Base-by-base conservation (phyloP, 2,113 vertebrate species). In the Pollimyrus isidori region DNA sequence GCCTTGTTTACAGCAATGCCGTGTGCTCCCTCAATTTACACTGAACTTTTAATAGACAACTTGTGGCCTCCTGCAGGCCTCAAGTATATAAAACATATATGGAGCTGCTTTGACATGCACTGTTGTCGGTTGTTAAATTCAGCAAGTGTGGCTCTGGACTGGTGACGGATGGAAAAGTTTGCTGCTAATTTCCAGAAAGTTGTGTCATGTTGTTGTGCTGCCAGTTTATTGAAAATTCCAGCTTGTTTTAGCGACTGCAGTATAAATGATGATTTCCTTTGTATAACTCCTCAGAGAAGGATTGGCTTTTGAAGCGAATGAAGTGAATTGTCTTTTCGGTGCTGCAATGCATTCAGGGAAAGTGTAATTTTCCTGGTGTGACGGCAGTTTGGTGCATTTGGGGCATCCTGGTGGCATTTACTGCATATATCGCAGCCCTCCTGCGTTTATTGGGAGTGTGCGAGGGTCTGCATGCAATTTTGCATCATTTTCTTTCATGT, bases 1-100 rank as follows among this genome's bases (percentile, higher is more conserved):
- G 73, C 88, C 88, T 83, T 89, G 76, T 89, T 83, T 89, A 89
- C 76, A 89, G 52, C 42, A 84, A 46, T 23, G 26, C 76, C 23
- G 21, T 84, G 48, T 15, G 46, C 52, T 84, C 19, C 50, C 39
- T 83, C 69, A 89, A 46, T 84, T 35, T 21, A 56, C 35, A 10
- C 50, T 35, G 21, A 50, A 73, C 35, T 58, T 19, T 83, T 52
- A 82, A 56, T 76, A 26, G 87, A 50, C 49, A 89, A 53, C 48
- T 83, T 89, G 45, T 39, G 26, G 10, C 46, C 45, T 69, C 19
- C 48, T 17, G 6, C 2, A 89, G 88, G 42, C 50, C 56, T 49
- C 3, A 39, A 2, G 30, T 73, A n/a, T 52, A 89, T 89, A 13
- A 39, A 82, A 83, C n/a, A 19, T 82, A 11, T 30, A 49, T 69